Base-by-base conservation (phyloP, 1,140 invertebrate species). In the Trissolcus basalis region DNA sequence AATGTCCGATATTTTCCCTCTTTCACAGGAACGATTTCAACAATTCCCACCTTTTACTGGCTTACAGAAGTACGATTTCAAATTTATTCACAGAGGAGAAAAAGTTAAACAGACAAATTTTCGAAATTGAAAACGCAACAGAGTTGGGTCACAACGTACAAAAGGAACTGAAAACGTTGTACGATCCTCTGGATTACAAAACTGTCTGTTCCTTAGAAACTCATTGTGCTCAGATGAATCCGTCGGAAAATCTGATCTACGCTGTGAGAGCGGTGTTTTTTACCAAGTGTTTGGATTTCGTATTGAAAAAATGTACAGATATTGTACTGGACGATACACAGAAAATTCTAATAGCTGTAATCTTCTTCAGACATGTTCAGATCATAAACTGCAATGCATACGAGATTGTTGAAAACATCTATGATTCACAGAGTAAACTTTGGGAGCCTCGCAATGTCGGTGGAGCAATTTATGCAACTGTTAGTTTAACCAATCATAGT, bases 331-430 rank as follows among this genome's bases (percentile, higher is more conserved):
- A 67, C 41, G 10, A 64, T 14, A 12, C 44, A 36, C 78, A 82
- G 74, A 80, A 72, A 35, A 78, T 81, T 2, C 15, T 82, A 7
- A 63, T 91, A 15, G 90, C 89, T 3, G 81, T 86, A 10, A 82
- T 88, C 27, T 84, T 90, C 35, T 81, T 92, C 4, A 86, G 89
- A 3, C 90, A 91, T 59, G 84, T 92, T 27, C 91, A 92, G 77
- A 89, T 90, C 53, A 84, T 90, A 19, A 90, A 91, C 15, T 92
- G 91, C 78, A 93, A 93, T 83, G 92, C 92, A 33, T 92, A 93
- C 77, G 91, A 92, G 78, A 89, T 92, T 13, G 89, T 90, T 13
- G 90, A 92, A 67, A 86, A 91, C 45, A 58, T 84, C 2, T 73
- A 87, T n/a, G 77, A 85, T 43, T 44, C 79, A 4, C 35, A 75